Evolutionary conservation across 2,888 invertebrate species (phyloP).

Genomic region (Pheosia gnoma): DNA sequence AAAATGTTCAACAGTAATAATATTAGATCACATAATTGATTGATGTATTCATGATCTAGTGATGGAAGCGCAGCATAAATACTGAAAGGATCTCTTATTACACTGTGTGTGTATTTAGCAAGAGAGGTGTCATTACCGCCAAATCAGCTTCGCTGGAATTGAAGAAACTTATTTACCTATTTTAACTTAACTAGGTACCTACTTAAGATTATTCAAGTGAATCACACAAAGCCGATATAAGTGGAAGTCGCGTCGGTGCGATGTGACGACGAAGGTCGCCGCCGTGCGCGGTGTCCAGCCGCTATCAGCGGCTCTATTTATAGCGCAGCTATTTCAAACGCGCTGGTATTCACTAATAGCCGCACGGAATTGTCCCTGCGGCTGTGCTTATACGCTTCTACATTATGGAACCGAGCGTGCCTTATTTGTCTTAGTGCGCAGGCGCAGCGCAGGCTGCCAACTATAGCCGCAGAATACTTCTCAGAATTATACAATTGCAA

Average conservation of each 20-base stretch:
- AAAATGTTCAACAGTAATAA: no score
- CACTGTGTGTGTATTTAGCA: no score
- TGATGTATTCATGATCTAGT: no score
- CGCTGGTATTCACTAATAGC: constrained; percentile 1
- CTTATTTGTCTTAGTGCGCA: background rate
- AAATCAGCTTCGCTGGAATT: no score
- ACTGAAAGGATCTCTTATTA: no score
- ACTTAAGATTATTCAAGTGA: no score
- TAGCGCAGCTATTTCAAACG: background rate
- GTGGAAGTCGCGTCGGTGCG: background rate
- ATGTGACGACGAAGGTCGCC: background rate
- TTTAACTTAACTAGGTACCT: no score
- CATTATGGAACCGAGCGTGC: background rate
- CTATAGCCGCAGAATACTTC: background rate
- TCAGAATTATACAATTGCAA: constrained; percentile 1
- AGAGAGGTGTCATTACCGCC: no score
- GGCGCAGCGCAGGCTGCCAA: background rate
- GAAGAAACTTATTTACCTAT: no score
- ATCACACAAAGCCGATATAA: no score
- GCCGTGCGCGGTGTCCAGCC: background rate
- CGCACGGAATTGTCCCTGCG: background rate
- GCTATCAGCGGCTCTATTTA: background rate
- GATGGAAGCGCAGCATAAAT: no score
- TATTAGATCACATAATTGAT: no score
- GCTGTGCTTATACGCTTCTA: background rate